Base-by-base conservation (phyloP, 2,888 invertebrate genomes). In the Caenorhabditis virilis region DNA sequence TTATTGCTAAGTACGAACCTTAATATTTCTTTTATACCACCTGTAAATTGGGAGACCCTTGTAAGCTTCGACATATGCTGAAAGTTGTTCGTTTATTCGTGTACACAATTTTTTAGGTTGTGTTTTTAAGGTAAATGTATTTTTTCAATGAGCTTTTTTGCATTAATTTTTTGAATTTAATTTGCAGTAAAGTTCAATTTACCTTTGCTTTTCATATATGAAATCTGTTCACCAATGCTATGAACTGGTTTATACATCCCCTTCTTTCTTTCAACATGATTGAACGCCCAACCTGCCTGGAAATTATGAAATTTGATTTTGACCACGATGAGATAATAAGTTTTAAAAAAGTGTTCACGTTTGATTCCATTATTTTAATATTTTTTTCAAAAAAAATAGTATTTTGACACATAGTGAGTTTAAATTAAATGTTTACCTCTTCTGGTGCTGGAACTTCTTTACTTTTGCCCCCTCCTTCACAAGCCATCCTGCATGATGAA, bases 161-260 rank as follows among this genome's bases (percentile, higher is more conserved):
- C n/a, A n/a, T n/a, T n/a, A n/a, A n/a, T n/a, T n/a, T n/a, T n/a
- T n/a, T n/a, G n/a, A n/a, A n/a, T n/a, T n/a, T n/a, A n/a, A n/a
- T n/a, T n/a, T n/a, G n/a, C n/a, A n/a, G n/a, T n/a, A n/a, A n/a
- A n/a, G n/a, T n/a, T n/a, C n/a, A 58, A 36, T 33, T 20, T 26
- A 78, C 80, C 70, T 73, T 78, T 69, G 53, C 81, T 80, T 30
- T 77, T 65, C 82, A 82, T 82, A 54, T 82, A 82, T 6, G 68
- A 57, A 27, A 79, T 65, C 42, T 82, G 82, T 42, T 82, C 82
- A 9, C 76, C 69, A 18, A 82, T 61, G 26, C 74, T 74, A 46
- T 82, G 81, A 6, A 57, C 41, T 20, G 82, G 82, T 49, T 80
- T 80, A 51, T 78, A 72, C 54, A 82, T 64, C n/a, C 80, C 79